Conservation (phyloP, 2,113 vertebrate genomes). For the Salvelinus namaycush region DNA sequence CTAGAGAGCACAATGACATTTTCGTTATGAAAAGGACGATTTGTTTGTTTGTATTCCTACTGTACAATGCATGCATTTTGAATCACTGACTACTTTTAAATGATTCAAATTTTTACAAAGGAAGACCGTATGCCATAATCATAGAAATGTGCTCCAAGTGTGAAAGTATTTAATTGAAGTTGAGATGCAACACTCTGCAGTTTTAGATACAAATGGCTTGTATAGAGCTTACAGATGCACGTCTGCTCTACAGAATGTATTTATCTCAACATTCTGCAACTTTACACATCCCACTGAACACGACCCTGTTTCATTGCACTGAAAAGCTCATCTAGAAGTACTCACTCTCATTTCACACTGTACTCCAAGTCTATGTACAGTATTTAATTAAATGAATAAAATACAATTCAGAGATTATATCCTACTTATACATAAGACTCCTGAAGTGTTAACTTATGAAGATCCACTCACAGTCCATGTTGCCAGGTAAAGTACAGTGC, state of each 20-base stretch:
- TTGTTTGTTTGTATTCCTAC: not conserved
- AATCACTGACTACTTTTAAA: conserved; percentile 2
- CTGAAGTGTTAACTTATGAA: not conserved
- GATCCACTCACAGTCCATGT: too few relatives aligned
- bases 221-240: too few relatives aligned
- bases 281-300: too few relatives aligned
- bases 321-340: too few relatives aligned
- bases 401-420: not conserved
- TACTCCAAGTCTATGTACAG: not conserved
- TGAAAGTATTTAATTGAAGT: too few relatives aligned
- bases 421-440: not conserved
- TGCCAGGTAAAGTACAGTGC: too few relatives aligned
- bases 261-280: not conserved
- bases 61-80: conserved; percentile 51
- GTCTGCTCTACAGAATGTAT: not conserved
- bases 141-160: not conserved
- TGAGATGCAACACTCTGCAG: not conserved
- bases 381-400: not conserved
- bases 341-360: too few relatives aligned
- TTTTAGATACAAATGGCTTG: too few relatives aligned
- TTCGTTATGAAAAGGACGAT: not conserved
- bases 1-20: not conserved
- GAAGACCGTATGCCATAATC: not conserved
- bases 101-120: conserved; percentile 12
- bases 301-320: too few relatives aligned